Percentiles rank a stretch among this genome's conserved stretches.
These are phyloP conservation scores for Aurelia coerulea DNA, from an alignment of 30 jellyfish, hydroid and myxozoan species.

Conservation along the genomic window DNA sequence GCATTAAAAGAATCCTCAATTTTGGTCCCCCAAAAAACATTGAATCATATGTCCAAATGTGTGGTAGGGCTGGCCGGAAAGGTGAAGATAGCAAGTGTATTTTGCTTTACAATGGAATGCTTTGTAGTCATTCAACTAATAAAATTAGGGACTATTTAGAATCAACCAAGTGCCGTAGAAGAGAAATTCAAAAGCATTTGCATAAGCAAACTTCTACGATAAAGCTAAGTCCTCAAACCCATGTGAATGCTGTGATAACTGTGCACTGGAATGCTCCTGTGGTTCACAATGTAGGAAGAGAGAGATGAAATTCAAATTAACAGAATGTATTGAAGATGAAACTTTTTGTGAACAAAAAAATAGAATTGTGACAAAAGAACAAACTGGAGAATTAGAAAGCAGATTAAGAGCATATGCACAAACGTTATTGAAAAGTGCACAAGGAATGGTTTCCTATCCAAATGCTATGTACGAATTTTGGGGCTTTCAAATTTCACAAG, in stretches of 20 bases:
- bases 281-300: slow-evolving; percentile 5
- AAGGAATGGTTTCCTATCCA: slow-evolving; percentile 24
- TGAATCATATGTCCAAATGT: slow-evolving; percentile 23
- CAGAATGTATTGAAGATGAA: too few species aligned
- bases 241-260: slow-evolving; percentile 24
- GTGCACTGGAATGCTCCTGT: slow-evolving; percentile 21
- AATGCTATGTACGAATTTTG: slow-evolving; percentile 31
- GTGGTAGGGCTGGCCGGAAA: slow-evolving; percentile 49
- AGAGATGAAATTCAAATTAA: too few species aligned
- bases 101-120: slow-evolving; percentile 28
- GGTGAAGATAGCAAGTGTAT: slow-evolving; percentile 39
- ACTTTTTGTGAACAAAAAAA: too few species aligned
- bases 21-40: slow-evolving; percentile 33
- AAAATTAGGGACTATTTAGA: slow-evolving; percentile 27
- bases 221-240: slow-evolving; percentile 19
- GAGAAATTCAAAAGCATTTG: slow-evolving; percentile 23
- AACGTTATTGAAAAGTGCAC: slow-evolving; percentile 17
- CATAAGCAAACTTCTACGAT: slow-evolving; percentile 15
- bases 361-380: too few species aligned
- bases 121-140: slow-evolving; percentile 24
- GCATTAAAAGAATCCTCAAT: slow-evolving; percentile 11
- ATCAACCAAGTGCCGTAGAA: slow-evolving; percentile 14
- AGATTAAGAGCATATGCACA: slow-evolving; percentile 4
- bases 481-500: slow-evolving; percentile 28
- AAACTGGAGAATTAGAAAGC: too few species aligned